A percentile compares a stretch with the other conserved stretches of the same genome.
Conservation (phyloP, 2,113 vertebrate genomes). For the Ptyas mucosa region DNA sequence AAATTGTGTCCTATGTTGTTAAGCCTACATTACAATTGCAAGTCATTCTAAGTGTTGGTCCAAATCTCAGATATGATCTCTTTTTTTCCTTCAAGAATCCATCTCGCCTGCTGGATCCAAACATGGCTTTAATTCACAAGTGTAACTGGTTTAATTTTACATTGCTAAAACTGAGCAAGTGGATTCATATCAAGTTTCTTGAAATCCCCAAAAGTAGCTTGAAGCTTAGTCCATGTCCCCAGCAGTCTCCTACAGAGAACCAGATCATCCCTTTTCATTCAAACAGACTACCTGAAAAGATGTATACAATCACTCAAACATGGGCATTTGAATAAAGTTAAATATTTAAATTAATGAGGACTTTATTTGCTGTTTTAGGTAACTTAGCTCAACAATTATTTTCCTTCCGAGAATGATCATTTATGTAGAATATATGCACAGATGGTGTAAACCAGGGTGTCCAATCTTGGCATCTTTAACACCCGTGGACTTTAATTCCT, state of each 20-base stretch:
- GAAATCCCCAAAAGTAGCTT: neutral
- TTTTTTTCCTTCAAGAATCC: neutral
- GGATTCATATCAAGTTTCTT: neutral
- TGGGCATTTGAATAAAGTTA: neutral
- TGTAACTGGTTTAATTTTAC: neutral
- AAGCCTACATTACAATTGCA: conserved; percentile 26
- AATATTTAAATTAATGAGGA: neutral
- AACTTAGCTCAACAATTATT: neutral
- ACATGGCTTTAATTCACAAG: neutral
- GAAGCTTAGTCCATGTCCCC: neutral
- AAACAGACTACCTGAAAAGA: neutral
- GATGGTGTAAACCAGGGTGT: neutral
- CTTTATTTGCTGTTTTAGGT: neutral
- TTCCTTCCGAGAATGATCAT: neutral
- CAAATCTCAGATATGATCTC: neutral
- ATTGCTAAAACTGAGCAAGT: neutral
- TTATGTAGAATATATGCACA: neutral
- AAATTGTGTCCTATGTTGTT: neutral
- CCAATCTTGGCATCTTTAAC: neutral
- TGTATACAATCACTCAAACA: neutral
- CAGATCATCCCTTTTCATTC: neutral
- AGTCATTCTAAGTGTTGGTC: conserved; percentile 1
- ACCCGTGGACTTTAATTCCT: neutral
- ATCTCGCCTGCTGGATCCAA: neutral
- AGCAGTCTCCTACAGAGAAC: neutral